Evolutionary conservation across 2,888 invertebrate genomes (phyloP), one percentile per base, ranked within the genome.

Genomic region (Sesia bembeciformis): DNA sequence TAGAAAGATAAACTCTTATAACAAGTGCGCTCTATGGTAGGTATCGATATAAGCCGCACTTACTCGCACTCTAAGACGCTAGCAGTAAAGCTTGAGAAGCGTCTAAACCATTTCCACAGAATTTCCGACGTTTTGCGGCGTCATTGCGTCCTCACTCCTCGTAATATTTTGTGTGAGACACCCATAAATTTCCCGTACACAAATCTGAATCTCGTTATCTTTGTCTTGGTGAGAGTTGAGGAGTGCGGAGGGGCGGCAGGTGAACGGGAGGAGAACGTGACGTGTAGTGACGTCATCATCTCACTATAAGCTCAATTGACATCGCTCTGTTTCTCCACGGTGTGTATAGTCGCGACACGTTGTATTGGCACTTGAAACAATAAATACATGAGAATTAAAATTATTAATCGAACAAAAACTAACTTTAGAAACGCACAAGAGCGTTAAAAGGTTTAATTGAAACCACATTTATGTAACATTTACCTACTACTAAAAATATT

Each of bases 201-300:
- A 77, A 81, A 81, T 81, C 78, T 74, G 68, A 63, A 62, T 69
- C 72, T 78, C 72, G 76, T 78, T 76, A 76, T 74, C 73, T 71
- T 75, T 73, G 74, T 78, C 70, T 73, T 66, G 66, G 58, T 59
- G 62, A 54, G 63, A 57, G 57, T 53, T 40, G 54, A 23, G 23
- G 23, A 23, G 54, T 52, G 57, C 40, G 49, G 51, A 5, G 42
- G 56, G 57, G 57, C 55, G 59, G 50, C 55, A 56, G 43, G 59
- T 54, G 49, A 54, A 58, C 57, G 58, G 57, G 62, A 62, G 65
- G 38, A 38, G 49, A 40, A 40, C 39, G 40, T 73, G 74, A 77
- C 76, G 72, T 75, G 73, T 75, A 68, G 72, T 77, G 77, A 81
- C 76, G 79, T 83, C 83, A 80, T 82, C 82, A 74, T 79, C 70